Percentiles rank a stretch among this genome's conserved stretches.
Conservation (phyloP, 2,888 invertebrate species). For the Drosophila robusta region DNA sequence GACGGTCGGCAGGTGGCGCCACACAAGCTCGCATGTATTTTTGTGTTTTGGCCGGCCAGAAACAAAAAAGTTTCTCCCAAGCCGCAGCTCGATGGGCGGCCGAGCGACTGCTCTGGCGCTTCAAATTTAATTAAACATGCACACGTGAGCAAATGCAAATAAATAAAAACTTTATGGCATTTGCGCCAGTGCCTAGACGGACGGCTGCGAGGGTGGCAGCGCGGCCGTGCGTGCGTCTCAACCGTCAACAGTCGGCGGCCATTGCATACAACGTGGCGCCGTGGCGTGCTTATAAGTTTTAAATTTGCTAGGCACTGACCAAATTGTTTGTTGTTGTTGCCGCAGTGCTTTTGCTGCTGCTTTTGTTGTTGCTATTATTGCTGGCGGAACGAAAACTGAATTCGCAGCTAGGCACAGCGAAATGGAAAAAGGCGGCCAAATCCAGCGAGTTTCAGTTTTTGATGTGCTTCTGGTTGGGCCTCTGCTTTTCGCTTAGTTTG, state of each 20-base stretch:
- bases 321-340: slow-evolving; percentile 36
- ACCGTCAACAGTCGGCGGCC: slow-evolving; percentile 50
- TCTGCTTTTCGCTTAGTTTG: slow-evolving; percentile 42
- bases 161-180: slow-evolving; percentile 81
- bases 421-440: slow-evolving; percentile 40
- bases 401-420: slow-evolving; percentile 53
- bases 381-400: slow-evolving; percentile 45
- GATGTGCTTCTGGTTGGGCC: background rate
- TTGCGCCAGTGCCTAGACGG: slow-evolving; percentile 44
- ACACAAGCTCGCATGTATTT: slow-evolving; percentile 51
- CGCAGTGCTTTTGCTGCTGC: background rate
- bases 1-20: slow-evolving; percentile 39
- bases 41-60: slow-evolving; percentile 51
- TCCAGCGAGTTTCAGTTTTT: slow-evolving; percentile 29
- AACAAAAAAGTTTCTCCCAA: slow-evolving; percentile 49
- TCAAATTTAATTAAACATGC: slow-evolving; percentile 83
- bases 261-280: slow-evolving; percentile 45
- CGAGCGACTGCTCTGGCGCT: slow-evolving; percentile 64
- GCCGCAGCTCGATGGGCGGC: slow-evolving; percentile 51
- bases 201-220: background rate
- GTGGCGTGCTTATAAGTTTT: slow-evolving; percentile 77
- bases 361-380: slow-evolving; percentile 14
- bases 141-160: slow-evolving; percentile 82
- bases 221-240: slow-evolving; percentile 72
- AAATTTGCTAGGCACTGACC: slow-evolving; percentile 63